Percentiles rank a stretch among this genome's conserved stretches.
Conservation (phyloP, 2,888 invertebrate genomes). For the Drosophila paramelanica region DNA sequence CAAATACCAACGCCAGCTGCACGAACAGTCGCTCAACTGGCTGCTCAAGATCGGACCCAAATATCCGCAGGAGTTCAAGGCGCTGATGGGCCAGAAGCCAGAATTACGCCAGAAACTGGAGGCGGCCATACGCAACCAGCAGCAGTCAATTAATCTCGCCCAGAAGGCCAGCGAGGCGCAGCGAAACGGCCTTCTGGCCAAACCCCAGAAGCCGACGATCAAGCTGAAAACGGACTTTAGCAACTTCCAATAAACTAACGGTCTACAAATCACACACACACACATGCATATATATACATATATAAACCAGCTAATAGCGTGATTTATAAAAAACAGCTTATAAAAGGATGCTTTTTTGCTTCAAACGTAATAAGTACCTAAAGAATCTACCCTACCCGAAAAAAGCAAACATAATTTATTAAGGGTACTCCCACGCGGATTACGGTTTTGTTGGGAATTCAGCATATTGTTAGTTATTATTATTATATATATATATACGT, state of each 20-base stretch:
- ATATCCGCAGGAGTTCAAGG: slow-evolving; percentile 97
- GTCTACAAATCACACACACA: slow-evolving; percentile 1
- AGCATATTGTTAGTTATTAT: slow-evolving; percentile 70
- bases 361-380: slow-evolving; percentile 57
- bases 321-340: slow-evolving; percentile 28
- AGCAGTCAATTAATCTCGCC: slow-evolving; percentile 86
- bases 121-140: slow-evolving; percentile 91
- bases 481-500: slow-evolving; percentile 37
- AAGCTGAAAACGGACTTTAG: slow-evolving; percentile 97
- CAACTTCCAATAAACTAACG: slow-evolving; percentile 89
- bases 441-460: slow-evolving; percentile 29
- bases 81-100: slow-evolving; percentile 93
- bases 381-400: slow-evolving; percentile 23
- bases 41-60: slow-evolving; percentile 96
- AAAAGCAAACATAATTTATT: slow-evolving; percentile 29
- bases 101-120: slow-evolving; percentile 93
- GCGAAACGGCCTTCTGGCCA: slow-evolving; percentile 81
- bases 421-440: slow-evolving; percentile 21
- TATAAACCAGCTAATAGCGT: slow-evolving; percentile 34
- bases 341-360: slow-evolving; percentile 47
- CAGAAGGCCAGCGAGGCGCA: slow-evolving; percentile 86
- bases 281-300: neutral
- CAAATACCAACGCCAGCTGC: slow-evolving; percentile 89
- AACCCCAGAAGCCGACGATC: slow-evolving; percentile 90
- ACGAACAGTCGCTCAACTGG: slow-evolving; percentile 95